phyloP scores from a whole-genome alignment of 2,113 vertebrate genomes.

The Dissostichus mawsoni region DNA sequence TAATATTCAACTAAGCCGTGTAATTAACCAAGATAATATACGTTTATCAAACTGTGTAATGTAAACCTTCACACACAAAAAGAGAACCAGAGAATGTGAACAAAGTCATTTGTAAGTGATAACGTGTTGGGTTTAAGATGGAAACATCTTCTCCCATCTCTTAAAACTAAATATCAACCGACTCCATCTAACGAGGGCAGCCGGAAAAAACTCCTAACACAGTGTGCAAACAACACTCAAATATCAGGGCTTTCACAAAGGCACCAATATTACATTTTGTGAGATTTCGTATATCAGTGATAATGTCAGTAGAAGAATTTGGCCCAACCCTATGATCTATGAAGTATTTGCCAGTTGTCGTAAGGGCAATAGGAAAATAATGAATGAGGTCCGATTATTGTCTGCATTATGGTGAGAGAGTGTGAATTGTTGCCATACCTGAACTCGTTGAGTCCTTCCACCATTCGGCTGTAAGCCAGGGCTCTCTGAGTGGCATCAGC shows the following conservation, averaged over 20 bases:
- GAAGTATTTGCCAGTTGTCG: not conserved
- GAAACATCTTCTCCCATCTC: not conserved
- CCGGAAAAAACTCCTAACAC: not conserved
- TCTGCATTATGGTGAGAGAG: slow-evolving; percentile 1
- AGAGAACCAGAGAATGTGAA: not conserved
- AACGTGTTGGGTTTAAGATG: not conserved
- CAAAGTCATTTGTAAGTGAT: not conserved
- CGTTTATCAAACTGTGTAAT: too few relatives aligned
- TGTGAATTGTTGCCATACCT: slow-evolving; percentile 86
- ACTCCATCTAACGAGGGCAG: not conserved
- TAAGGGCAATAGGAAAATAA: not conserved
- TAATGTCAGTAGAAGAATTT: not conserved
- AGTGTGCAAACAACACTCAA: too few relatives aligned
- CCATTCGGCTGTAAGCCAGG: slow-evolving; percentile 94
- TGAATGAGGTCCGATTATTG: not conserved
- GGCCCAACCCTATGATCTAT: too few relatives aligned
- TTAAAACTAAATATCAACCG: not conserved
- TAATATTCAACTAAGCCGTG: too few relatives aligned
- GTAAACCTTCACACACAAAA: not conserved
- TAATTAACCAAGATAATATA: too few relatives aligned
- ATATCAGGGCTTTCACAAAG: too few relatives aligned
- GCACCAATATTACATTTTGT: too few relatives aligned
- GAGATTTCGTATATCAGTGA: too few relatives aligned
- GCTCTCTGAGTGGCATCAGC: slow-evolving; percentile 94
- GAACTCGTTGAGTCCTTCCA: slow-evolving; percentile 98